Evolutionary conservation across 2,113 vertebrate genomes (phyloP).

Genomic region (Rhea americana): DNA sequence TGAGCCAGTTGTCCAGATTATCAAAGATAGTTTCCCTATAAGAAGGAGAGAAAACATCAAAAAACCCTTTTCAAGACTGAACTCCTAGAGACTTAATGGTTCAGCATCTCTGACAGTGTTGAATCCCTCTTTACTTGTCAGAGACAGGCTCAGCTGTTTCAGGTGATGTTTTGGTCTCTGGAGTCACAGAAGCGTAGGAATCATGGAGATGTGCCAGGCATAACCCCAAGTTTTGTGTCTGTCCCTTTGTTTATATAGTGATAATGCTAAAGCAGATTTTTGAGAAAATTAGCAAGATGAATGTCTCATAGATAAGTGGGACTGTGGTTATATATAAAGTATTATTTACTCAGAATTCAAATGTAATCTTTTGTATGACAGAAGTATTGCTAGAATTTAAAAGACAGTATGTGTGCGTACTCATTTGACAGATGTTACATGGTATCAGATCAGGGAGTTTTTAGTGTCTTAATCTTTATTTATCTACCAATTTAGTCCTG

Average conservation of each 20-base stretch:
- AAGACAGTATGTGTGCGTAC: rapidly evolving
- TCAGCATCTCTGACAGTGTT: background rate
- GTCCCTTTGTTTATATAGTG: background rate
- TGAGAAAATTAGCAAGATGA: background rate
- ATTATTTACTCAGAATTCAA: background rate
- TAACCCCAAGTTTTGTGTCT: background rate
- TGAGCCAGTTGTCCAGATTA: slow-evolving; percentile 21
- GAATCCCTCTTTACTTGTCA: background rate
- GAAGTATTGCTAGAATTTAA: background rate
- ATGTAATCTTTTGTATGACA: background rate
- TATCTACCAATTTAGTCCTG: background rate
- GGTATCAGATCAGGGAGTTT: background rate
- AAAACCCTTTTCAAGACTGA: slow-evolving; percentile 5
- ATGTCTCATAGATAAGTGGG: background rate
- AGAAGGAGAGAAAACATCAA: slow-evolving; percentile 32
- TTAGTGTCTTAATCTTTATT: background rate
- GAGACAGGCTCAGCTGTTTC: background rate
- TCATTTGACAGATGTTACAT: background rate
- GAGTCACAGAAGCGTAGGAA: rapidly evolving
- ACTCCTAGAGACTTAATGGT: slow-evolving; percentile 26
- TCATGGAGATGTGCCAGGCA: background rate
- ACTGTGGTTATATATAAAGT: background rate
- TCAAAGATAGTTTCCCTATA: slow-evolving; percentile 47
- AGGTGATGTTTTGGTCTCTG: background rate
- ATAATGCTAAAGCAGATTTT: background rate